A percentile compares a stretch with the other conserved stretches of the same genome.
Conservation (phyloP, 2,888 invertebrate genomes). For the Drosophila tripunctata region DNA sequence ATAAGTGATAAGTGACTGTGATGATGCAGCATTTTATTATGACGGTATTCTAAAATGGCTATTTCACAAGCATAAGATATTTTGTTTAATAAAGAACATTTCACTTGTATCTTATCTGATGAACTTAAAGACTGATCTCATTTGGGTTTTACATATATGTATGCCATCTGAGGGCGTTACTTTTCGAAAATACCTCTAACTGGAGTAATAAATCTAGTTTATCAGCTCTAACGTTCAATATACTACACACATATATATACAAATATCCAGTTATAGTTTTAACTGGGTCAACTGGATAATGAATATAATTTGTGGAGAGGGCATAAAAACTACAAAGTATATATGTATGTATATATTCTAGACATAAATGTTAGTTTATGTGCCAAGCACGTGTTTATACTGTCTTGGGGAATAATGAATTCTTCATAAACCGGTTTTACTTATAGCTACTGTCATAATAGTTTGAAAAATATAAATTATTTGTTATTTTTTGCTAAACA, state of each 20-base stretch:
- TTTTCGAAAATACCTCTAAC: neutral
- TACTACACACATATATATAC: neutral
- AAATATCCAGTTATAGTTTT: neutral
- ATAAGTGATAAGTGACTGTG: neutral
- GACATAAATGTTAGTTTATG: slow-evolving; percentile 1
- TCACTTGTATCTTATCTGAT: too few relatives aligned
- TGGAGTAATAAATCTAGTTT: neutral
- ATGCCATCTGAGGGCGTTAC: neutral
- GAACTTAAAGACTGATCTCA: neutral
- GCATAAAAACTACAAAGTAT: neutral
- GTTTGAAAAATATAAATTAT: neutral
- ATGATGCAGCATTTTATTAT: neutral
- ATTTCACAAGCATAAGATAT: neutral
- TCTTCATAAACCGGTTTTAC: neutral
- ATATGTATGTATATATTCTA: too few relatives aligned
- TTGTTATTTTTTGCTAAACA: too few relatives aligned
- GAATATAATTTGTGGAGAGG: slow-evolving; percentile 3
- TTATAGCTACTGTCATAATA: neutral
- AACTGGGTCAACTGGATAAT: slow-evolving; percentile 17
- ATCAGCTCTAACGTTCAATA: neutral
- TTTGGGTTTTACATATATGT: neutral
- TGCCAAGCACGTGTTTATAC: slow-evolving; percentile 1
- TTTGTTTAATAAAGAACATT: neutral
- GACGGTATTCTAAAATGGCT: too few relatives aligned
- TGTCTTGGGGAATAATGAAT: neutral